Conservation (phyloP, 2,888 invertebrate species). For the Agonum fuliginosum region DNA sequence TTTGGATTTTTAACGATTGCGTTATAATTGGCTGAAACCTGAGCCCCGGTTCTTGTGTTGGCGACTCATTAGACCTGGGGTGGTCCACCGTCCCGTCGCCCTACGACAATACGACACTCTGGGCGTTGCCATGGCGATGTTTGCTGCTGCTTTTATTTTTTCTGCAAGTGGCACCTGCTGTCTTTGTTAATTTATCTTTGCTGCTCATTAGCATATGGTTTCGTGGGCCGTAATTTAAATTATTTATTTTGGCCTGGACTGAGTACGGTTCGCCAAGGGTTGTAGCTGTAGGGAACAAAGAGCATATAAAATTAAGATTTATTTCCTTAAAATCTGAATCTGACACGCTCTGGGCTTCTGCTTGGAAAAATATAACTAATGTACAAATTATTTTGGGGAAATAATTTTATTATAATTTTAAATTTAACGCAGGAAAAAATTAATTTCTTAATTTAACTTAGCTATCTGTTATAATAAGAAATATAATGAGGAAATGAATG, state of each 20-base stretch:
- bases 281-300: not conserved
- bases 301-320: conserved; percentile 19
- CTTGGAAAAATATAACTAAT: no score
- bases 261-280: not conserved
- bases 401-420: no score
- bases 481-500: no score
- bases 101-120: conserved; percentile 46
- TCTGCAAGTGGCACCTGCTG: conserved; percentile 51
- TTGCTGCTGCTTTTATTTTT: conserved; percentile 47
- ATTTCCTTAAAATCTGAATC: not conserved
- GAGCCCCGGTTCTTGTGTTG: not conserved
- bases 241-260: conserved; percentile 13
- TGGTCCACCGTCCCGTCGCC: conserved; percentile 2
- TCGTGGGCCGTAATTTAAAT: conserved; percentile 37
- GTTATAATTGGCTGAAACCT: conserved; percentile 2
- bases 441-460: no score
- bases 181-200: conserved; percentile 47
- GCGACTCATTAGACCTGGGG: conserved; percentile 24
- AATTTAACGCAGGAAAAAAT: no score
- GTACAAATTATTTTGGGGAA: no score
- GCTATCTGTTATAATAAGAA: no score
- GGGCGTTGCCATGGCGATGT: conserved; percentile 49
- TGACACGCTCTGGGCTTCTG: not conserved
- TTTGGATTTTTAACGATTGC: conserved; percentile 18
- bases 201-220: conserved; percentile 36